phyloP scores from a whole-genome alignment of 2,888 invertebrate genomes.

The Volucella zonaria region DNA sequence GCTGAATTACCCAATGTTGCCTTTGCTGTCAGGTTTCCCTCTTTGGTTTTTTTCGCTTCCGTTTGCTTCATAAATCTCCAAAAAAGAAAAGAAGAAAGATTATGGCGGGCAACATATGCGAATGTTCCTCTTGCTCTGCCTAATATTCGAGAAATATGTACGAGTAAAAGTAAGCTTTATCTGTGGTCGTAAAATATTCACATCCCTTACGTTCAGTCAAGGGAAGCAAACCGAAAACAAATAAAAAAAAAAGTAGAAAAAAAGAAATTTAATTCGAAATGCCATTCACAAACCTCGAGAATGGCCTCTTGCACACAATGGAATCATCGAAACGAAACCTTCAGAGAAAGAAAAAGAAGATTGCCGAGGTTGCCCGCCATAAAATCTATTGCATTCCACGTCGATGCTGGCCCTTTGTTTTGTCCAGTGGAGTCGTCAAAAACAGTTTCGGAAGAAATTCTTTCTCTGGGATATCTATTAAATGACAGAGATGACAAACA shows the following conservation, averaged over 20 bases:
- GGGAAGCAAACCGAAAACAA: conserved; percentile 9
- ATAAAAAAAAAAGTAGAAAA: conserved; percentile 25
- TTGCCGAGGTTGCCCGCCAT: conserved; percentile 37
- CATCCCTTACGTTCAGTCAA: conserved; percentile 26
- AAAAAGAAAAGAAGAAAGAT: conserved; percentile 3
- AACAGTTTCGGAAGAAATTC: conserved; percentile 1
- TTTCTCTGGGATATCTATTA: neutral
- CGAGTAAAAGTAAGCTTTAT: conserved; percentile 35
- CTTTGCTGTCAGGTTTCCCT: conserved; percentile 28
- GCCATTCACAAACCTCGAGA: conserved; percentile 47
- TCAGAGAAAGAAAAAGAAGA: conserved; percentile 9
- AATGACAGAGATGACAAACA: neutral
- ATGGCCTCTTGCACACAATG: conserved; percentile 50
- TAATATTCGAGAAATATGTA: neutral
- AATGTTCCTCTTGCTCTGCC: neutral
- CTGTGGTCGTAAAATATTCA: conserved; percentile 67
- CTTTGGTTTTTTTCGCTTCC: neutral
- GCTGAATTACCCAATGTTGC: conserved; percentile 44
- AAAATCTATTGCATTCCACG: conserved; percentile 50
- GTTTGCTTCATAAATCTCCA: conserved; percentile 30
- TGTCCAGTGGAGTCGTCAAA: conserved; percentile 45
- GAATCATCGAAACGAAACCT: conserved; percentile 39
- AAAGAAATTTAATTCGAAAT: conserved; percentile 53
- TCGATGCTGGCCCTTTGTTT: conserved; percentile 9
- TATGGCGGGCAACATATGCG: conserved; percentile 4